Conservation (phyloP, 2,797 vertebrate genomes). For the Arctocebus calabarensis region DNA sequence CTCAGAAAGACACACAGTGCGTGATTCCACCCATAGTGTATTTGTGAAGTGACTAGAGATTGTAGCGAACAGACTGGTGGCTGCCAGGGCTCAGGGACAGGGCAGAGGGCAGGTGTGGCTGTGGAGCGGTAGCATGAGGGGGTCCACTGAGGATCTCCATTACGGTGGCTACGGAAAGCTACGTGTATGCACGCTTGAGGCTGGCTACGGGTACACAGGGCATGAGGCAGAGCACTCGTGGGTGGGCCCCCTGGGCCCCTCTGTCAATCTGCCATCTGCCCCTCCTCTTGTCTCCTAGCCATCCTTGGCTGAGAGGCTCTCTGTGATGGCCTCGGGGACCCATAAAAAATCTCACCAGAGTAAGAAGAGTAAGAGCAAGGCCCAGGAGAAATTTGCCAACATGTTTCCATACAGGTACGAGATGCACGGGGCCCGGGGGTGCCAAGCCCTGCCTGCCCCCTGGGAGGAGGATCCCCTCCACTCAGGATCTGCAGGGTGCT, state of each 20-base stretch:
- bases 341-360: not conserved
- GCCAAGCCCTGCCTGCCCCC: not conserved
- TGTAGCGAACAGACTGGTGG: not conserved
- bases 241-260: not conserved
- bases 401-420: constrained; percentile 69
- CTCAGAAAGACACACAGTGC: not conserved
- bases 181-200: no score
- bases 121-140: not conserved
- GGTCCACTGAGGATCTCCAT: not conserved
- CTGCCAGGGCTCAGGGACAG: not conserved
- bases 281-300: not conserved
- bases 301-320: not conserved
- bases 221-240: not conserved
- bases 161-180: not conserved
- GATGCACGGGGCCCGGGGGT: not conserved
- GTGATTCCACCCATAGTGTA: no score
- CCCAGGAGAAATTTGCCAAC: constrained; percentile 52
- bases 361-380: not conserved
- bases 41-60: not conserved
- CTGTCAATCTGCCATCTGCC: not conserved
- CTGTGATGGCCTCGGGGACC: not conserved
- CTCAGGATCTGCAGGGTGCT: no score
- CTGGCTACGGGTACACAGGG: not conserved
- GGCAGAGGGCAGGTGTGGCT: not conserved
- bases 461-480: no score